Conservation (phyloP, 2,113 vertebrate species). For the Scatophagus argus region DNA sequence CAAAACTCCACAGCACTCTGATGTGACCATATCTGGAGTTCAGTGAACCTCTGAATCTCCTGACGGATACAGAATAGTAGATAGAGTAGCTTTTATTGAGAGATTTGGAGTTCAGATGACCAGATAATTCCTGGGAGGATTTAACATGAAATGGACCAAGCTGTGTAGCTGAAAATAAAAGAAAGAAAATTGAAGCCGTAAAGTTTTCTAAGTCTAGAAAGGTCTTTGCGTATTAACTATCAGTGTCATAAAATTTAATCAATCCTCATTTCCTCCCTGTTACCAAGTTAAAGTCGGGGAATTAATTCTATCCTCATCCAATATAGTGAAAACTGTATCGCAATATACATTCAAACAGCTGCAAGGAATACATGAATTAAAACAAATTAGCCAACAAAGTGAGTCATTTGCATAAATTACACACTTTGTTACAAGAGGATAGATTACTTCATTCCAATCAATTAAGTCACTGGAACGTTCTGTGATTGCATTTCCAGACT, state of each 20-base stretch:
- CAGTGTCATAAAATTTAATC: slow-evolving; percentile 75
- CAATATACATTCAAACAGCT: slow-evolving; percentile 76
- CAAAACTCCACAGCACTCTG: slow-evolving; percentile 29
- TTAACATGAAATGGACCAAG: slow-evolving; percentile 35
- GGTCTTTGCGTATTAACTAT: slow-evolving; percentile 58
- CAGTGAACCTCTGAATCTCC: slow-evolving; percentile 36
- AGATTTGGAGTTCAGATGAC: slow-evolving; percentile 59
- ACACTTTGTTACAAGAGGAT: slow-evolving; percentile 82
- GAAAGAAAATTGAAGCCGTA: slow-evolving; percentile 32
- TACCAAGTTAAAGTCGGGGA: slow-evolving; percentile 74
- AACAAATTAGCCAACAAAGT: slow-evolving; percentile 87
- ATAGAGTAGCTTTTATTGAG: slow-evolving; percentile 34
- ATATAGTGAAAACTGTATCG: slow-evolving; percentile 68
- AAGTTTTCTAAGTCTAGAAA: slow-evolving; percentile 68
- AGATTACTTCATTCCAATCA: slow-evolving; percentile 85
- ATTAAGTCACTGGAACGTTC: slow-evolving; percentile 84
- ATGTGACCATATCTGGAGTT: slow-evolving; percentile 70
- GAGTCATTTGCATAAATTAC: slow-evolving; percentile 89
- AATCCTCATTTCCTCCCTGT: slow-evolving; percentile 69
- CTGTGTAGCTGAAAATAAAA: not conserved
- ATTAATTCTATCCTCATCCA: slow-evolving; percentile 71
- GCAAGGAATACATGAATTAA: slow-evolving; percentile 82
- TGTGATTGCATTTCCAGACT: slow-evolving; percentile 85
- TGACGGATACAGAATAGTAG: slow-evolving; percentile 15
- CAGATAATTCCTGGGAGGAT: slow-evolving; percentile 30